A percentile compares a stretch with the other conserved stretches of the same genome.
phyloP scores from a whole-genome alignment of 2,113 vertebrate genomes.

The Vidua chalybeata region DNA sequence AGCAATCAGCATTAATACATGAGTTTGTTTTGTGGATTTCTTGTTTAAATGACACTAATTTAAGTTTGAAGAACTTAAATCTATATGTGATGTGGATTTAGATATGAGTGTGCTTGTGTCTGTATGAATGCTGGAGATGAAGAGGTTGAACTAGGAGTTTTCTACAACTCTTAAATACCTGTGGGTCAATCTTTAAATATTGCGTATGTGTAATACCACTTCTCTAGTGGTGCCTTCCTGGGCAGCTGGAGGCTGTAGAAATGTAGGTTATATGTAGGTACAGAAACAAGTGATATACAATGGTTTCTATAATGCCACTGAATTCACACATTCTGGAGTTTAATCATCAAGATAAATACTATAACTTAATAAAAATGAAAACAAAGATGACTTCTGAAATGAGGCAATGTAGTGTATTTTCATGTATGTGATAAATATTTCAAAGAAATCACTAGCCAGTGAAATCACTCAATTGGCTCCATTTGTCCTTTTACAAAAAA shows the following conservation, averaged over 20 bases:
- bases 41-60: background rate
- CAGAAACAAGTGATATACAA: background rate
- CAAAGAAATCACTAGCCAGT: conserved; percentile 29
- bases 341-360: background rate
- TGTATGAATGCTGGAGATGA: background rate
- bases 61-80: background rate
- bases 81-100: background rate
- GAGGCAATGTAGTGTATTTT: background rate
- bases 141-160: background rate
- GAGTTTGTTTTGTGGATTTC: background rate
- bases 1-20: background rate
- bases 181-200: background rate
- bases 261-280: background rate
- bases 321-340: background rate
- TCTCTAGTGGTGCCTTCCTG: background rate
- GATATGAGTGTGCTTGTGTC: background rate
- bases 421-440: conserved; percentile 4
- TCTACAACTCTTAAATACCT: background rate
- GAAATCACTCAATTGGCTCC: conserved; percentile 15
- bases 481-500: conserved; percentile 14
- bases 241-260: background rate
- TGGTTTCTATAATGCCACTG: background rate
- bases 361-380: background rate
- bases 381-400: background rate
- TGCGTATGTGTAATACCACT: background rate